Percentiles rank a stretch among this genome's conserved stretches.
These are phyloP conservation scores for Synanthedon vespiformis DNA, from an alignment of 2,888 invertebrate genomes.

Conservation along the genomic window DNA sequence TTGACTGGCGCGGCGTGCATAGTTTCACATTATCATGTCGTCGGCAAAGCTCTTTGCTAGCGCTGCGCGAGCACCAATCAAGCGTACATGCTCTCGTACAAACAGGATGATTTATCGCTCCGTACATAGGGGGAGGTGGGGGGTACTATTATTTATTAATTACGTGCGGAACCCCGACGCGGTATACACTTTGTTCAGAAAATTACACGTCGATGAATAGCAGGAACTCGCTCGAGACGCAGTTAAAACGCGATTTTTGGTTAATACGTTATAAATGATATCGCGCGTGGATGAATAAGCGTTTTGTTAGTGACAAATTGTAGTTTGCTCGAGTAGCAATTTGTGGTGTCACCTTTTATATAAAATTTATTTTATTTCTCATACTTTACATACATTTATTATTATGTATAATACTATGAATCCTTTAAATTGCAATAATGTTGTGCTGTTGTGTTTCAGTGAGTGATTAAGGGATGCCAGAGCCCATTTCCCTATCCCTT, in stretches of 20 bases:
- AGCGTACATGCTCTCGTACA: background rate
- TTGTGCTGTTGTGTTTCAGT: too few species aligned
- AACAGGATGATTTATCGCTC: conserved; percentile 3
- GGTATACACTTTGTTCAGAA: conserved; percentile 1
- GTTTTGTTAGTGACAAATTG: conserved; percentile 1
- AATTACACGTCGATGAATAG: conserved; percentile 4
- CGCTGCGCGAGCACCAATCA: too few species aligned
- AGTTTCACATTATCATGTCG: too few species aligned
- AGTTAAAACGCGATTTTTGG: background rate
- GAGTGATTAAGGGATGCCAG: too few species aligned
- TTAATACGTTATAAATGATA: background rate
- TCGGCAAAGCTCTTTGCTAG: too few species aligned
- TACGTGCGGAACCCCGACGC: conserved; percentile 1
- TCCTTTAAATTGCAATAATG: too few species aligned
- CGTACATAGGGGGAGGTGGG: background rate
- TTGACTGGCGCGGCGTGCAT: too few species aligned
- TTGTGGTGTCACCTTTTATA: too few species aligned
- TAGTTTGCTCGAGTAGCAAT: background rate
- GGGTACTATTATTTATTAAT: conserved; percentile 4
- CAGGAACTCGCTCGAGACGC: conserved; percentile 1
- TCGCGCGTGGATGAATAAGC: background rate
- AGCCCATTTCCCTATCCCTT: too few species aligned
- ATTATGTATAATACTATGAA: too few species aligned
- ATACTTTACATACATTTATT: too few species aligned
- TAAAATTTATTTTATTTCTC: too few species aligned